Conservation (phyloP, 2,888 invertebrate species). For the Horisme vitalbata region DNA sequence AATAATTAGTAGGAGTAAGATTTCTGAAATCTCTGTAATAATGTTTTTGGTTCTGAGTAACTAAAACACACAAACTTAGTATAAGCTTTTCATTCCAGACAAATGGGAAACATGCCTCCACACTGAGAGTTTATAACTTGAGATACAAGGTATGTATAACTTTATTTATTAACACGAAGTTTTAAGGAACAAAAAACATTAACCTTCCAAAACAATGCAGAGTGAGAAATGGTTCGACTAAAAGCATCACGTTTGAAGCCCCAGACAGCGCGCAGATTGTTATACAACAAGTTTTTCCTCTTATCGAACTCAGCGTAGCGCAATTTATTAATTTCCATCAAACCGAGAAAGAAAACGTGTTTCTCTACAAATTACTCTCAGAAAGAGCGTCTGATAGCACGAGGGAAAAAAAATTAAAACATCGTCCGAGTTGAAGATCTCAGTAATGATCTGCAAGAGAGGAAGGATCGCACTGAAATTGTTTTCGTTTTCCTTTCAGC, state of each 20-base stretch:
- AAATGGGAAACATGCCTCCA: no score
- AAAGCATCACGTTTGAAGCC: constrained; percentile 27
- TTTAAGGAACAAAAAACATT: no score
- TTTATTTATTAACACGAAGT: no score
- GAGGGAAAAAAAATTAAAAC: constrained; percentile 57
- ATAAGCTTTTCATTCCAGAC: no score
- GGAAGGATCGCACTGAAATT: constrained; percentile 57
- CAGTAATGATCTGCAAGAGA: constrained; percentile 64
- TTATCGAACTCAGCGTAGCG: constrained; percentile 31
- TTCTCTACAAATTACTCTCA: constrained; percentile 52
- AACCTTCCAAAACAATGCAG: not conserved
- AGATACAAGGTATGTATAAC: no score
- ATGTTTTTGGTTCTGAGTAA: no score
- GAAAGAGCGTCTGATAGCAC: constrained; percentile 48
- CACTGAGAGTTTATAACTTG: no score
- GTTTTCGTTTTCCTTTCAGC: constrained; percentile 64
- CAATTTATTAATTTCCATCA: constrained; percentile 50
- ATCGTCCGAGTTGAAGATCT: constrained; percentile 55
- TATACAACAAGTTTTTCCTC: constrained; percentile 26
- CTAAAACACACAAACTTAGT: no score
- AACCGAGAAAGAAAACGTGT: constrained; percentile 48
- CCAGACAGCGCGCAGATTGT: constrained; percentile 21
- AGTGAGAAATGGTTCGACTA: constrained; percentile 19
- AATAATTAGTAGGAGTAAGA: no score
- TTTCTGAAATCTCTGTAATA: no score